A percentile compares a stretch with the other conserved stretches of the same genome.
Conservation (phyloP, 2,888 invertebrate species). For the Morinoia aosen region DNA sequence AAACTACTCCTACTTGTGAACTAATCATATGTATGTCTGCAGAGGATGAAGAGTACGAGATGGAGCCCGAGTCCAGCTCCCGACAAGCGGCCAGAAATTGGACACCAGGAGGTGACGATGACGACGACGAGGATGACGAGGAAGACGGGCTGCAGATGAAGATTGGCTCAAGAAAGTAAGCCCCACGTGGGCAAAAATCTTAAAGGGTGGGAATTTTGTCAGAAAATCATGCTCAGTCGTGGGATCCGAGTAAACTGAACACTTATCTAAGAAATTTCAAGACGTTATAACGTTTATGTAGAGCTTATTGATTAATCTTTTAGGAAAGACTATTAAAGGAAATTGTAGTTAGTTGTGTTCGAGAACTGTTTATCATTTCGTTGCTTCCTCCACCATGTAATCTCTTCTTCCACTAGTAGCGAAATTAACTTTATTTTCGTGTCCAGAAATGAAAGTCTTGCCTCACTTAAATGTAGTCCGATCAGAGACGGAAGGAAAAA, state of each 20-base stretch:
- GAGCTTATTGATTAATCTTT: neutral
- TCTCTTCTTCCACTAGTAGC: neutral
- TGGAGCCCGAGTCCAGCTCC: conserved; percentile 58
- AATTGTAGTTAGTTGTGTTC: neutral
- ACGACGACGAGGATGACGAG: conserved; percentile 63
- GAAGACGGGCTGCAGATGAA: conserved; percentile 67
- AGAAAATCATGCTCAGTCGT: neutral
- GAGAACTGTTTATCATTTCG: neutral
- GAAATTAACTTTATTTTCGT: neutral
- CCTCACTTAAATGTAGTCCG: neutral
- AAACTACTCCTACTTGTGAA: neutral
- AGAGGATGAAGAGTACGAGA: conserved; percentile 66
- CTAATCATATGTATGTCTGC: neutral
- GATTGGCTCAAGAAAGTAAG: conserved; percentile 44
- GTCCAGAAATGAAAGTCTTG: neutral
- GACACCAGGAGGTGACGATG: conserved; percentile 44
- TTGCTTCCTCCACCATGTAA: neutral
- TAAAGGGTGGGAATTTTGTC: neutral
- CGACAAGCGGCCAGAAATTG: conserved; percentile 48
- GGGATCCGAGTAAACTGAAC: neutral
- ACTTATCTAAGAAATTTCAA: neutral
- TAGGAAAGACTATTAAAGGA: neutral
- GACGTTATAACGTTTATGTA: neutral
- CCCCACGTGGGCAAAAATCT: neutral
- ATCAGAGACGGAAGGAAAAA: neutral